Percentiles rank a stretch among this genome's conserved stretches.
phyloP scores from a whole-genome alignment of 2,113 vertebrate genomes.

The Prionailurus bengalensis region DNA sequence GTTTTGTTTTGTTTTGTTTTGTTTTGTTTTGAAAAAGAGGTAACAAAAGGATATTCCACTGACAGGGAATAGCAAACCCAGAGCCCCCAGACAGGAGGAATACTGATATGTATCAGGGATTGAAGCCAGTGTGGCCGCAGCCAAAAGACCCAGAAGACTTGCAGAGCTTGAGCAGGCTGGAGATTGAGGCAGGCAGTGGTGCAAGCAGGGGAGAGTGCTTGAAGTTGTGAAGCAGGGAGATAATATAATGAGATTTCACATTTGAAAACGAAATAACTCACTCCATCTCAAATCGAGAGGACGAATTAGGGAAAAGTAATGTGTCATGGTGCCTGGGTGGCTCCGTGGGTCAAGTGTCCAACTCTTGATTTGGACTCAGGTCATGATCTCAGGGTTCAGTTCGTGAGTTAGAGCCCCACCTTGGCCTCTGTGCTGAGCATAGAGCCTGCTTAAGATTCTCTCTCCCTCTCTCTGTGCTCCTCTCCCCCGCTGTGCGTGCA shows the following conservation, averaged over 20 bases:
- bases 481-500: too few species aligned
- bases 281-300: not conserved
- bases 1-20: not conserved
- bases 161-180: accelerated
- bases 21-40: not conserved
- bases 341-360: too few species aligned
- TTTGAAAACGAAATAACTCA: not conserved
- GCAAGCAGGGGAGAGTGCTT: accelerated
- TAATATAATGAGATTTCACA: not conserved
- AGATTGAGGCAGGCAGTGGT: not conserved
- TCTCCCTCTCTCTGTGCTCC: too few species aligned
- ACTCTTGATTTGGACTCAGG: too few species aligned
- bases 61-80: accelerated
- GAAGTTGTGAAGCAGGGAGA: not conserved
- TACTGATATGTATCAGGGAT: accelerated
- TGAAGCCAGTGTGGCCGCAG: not conserved
- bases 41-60: not conserved
- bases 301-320: not conserved
- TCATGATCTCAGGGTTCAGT: too few species aligned
- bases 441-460: too few species aligned
- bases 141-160: not conserved
- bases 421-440: too few species aligned
- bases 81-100: not conserved
- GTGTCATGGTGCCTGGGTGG: not conserved
- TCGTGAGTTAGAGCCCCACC: too few species aligned